phyloP scores from a whole-genome alignment of 2,888 invertebrate genomes.

The Bugula neritina region DNA sequence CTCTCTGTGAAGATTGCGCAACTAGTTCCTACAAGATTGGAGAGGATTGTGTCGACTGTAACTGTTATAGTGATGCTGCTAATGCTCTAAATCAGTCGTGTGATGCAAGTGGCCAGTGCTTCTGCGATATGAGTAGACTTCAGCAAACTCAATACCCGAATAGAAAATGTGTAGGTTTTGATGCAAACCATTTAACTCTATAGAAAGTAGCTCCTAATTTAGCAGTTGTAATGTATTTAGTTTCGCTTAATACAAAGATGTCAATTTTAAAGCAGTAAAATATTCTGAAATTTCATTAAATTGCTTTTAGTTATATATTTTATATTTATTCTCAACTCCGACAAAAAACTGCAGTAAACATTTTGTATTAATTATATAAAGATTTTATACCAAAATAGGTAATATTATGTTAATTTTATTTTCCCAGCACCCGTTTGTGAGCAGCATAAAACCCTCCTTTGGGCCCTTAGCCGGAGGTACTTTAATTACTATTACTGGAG shows the following conservation, averaged over 20 bases:
- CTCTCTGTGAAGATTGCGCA: not conserved
- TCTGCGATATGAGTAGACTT: not conserved
- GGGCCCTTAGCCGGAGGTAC: constrained; percentile 12
- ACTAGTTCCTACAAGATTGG: not conserved
- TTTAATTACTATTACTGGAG: not conserved
- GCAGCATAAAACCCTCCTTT: not conserved
- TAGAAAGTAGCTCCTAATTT: no score
- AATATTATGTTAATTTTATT: no score
- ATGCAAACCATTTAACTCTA: not conserved
- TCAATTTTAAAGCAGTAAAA: no score
- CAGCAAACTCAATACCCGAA: not conserved
- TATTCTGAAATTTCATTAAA: no score
- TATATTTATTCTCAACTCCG: no score
- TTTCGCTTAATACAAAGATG: no score
- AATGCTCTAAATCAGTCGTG: not conserved
- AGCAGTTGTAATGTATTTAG: no score
- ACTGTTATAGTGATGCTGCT: not conserved
- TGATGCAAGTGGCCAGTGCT: not conserved
- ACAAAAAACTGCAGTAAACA: no score
- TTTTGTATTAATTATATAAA: no score
- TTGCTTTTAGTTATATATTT: no score
- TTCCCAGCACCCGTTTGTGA: not conserved
- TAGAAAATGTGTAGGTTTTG: constrained; percentile 17
- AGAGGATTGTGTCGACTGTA: not conserved
- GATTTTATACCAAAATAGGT: no score